These are phyloP conservation scores for Gobionotothen gibberifrons DNA, from an alignment of 2,797 vertebrate genomes.

Conservation along the genomic window DNA sequence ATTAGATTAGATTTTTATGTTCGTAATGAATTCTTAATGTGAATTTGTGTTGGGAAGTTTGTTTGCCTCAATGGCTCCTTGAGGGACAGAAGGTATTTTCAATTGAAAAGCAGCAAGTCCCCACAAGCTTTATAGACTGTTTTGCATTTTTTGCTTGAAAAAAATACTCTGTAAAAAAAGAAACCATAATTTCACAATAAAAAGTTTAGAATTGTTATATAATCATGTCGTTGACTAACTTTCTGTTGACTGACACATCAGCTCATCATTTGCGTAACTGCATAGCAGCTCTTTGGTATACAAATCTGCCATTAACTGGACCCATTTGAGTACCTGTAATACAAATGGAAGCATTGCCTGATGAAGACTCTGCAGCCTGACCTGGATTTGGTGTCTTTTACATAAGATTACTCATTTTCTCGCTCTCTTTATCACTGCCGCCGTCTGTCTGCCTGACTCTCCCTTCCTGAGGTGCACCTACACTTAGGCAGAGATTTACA, in stretches of 20 bases:
- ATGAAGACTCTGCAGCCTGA: conserved; percentile 70
- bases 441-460: conserved; percentile 44
- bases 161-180: not conserved
- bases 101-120: not conserved
- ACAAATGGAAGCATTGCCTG: conserved; percentile 40
- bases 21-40: not conserved
- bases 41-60: not conserved
- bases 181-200: no score
- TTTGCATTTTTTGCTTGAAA: not conserved
- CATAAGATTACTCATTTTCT: conserved; percentile 69
- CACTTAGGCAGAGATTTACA: conserved; percentile 67
- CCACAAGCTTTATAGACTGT: not conserved
- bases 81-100: not conserved
- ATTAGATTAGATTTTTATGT: not conserved
- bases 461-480: conserved; percentile 50
- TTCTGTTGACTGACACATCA: not conserved
- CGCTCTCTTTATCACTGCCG: conserved; percentile 16
- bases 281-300: conserved; percentile 7
- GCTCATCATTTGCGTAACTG: not conserved
- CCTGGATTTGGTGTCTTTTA: conserved; percentile 76
- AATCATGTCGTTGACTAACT: no score
- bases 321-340: conserved; percentile 4
- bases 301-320: conserved; percentile 23
- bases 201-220: no score
- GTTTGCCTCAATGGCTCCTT: not conserved